Evolutionary conservation across 2,797 vertebrate genomes (phyloP), one percentile per base, ranked within the genome.

Genomic region (Pagetopsis macropterus): DNA sequence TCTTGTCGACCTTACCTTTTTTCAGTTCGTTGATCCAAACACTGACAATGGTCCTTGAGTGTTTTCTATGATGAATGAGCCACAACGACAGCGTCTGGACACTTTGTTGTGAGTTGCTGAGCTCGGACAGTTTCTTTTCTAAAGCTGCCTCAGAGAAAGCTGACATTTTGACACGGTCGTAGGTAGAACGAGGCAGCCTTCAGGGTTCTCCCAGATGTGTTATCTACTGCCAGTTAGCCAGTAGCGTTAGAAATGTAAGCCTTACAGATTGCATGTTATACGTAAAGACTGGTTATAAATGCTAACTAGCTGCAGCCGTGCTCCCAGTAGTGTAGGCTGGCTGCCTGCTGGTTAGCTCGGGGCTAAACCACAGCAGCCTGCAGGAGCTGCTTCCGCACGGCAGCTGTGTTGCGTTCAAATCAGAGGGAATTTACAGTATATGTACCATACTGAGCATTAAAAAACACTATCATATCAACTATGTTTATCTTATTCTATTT

Each of bases 31-130:
- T 94, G 87, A 91, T 87, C 95, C 95, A 96, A 40, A 96, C 95
- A 40, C n/a, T 88, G 44, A 95, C 95, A 51, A 96, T 95, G 69
- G 93, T 94, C 92, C 90, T 94, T 48, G 95, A 94, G 93, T 95
- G 95, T 80, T 96, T 96, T 84, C 95, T 93, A 46, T 96, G 95
- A 71, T 96, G 95, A 64, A 96, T 96, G 76, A 96, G 94, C 95
- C 95, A 96, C 78, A 96, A 43, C 5, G 94, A 95, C 80, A 96
- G 49, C 4, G 95, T 96, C 80, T 96, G 95, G 33, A 96, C 95
- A 91, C 95, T 95, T 88, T 96, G 95, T 83, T 96, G 95, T 1
- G 95, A 96, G 93, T 95, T 96, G 87, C 95, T 96, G 10, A 96
- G 93, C 92, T 96, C 95, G 76, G 93, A 93, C 37, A 95, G 87